Base-by-base conservation (phyloP, 2,797 vertebrate species). In the Poeciliopsis gracilis region DNA sequence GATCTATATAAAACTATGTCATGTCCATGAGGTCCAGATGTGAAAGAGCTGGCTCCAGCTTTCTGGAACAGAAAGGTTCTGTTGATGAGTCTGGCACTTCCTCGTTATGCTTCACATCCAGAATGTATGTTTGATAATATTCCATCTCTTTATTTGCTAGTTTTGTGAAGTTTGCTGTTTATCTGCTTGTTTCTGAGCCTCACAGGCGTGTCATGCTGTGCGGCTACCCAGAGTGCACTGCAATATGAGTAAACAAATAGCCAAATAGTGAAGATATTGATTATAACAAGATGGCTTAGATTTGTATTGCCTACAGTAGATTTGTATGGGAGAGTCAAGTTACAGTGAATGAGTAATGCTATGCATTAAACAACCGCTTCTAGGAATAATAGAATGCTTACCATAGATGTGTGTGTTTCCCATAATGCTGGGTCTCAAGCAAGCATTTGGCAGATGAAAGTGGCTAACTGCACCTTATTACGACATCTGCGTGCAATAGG, bases 401-500 rank as follows among this genome's bases (percentile, higher is more conserved):
- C n/a, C 16, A 72, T 0, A 43, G 6, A 71, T 75, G 51, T 63
- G 20, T 51, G 51, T 63, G 20, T 51, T 61, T 18, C 30, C 72
- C 38, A 73, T 74, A 4, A 41, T 73, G 79, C 70, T 43, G 1
- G 10, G 30, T 76, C 61, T 81, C 66, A 18, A 70, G 72, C 49
- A 45, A 28, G 61, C 49, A 69, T 70, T 59, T 46, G 77, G 70
- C 78, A 43, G 75, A 77, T 79, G 55, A 77, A 73, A 57, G 81
- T 85, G 83, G 73, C 38, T 75, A 84, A 86, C 84, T 82, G 82
- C 88, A 75, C 84, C 77, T 73, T 86, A 85, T 84, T 87, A 79
- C 87, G 78, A 71, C 84, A 88, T 89, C 82, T 88, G 89, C 82
- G 79, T 85, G 86, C 88, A 88, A 88, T 85, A 83, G 88, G 87